phyloP scores from a whole-genome alignment of 2,113 vertebrate genomes.

The Glaucidium brasilianum region DNA sequence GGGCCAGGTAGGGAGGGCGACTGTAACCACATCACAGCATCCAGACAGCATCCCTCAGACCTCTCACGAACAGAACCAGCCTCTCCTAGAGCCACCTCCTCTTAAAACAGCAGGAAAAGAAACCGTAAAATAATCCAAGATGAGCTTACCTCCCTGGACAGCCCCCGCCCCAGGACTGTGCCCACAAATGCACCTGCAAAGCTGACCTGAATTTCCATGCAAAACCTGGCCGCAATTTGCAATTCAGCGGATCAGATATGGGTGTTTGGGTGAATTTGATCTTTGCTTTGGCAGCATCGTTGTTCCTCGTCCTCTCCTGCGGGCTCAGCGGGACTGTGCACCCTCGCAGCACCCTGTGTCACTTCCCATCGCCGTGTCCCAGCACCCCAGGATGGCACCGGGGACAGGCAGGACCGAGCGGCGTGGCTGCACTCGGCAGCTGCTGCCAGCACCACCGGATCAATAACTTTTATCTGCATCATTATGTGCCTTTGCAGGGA shows the following conservation, averaged over 20 bases:
- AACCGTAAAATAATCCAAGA: not conserved
- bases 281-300: accelerated
- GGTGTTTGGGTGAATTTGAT: no score
- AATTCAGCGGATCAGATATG: not conserved
- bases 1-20: not conserved
- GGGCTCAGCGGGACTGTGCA: accelerated
- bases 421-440: accelerated
- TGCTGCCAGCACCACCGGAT: not conserved
- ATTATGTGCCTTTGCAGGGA: not conserved
- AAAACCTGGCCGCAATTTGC: accelerated
- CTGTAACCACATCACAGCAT: accelerated
- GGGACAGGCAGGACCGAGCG: not conserved
- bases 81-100: not conserved
- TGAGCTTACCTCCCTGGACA: not conserved
- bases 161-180: accelerated
- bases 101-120: not conserved
- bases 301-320: not conserved
- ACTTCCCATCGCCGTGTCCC: not conserved
- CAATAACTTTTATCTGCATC: not conserved
- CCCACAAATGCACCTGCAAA: not conserved
- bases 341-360: accelerated
- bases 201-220: not conserved
- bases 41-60: not conserved
- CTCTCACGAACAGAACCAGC: accelerated
- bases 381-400: not conserved